Conservation (phyloP, 2,113 vertebrate species). For the Nesoenas mayeri region DNA sequence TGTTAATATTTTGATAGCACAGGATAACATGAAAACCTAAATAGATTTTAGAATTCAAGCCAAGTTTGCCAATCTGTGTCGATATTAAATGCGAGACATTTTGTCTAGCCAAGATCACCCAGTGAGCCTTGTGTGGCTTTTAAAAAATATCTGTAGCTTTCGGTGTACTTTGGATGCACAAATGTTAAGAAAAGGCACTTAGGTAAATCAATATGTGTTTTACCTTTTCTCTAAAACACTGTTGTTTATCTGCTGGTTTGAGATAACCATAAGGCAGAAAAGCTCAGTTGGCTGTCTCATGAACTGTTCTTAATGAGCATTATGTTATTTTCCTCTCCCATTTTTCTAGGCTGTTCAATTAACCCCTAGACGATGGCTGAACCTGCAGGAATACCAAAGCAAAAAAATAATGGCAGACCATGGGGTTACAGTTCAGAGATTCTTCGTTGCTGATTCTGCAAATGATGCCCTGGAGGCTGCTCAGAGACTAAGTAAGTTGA, state of each 20-base stretch:
- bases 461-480: constrained; percentile 92
- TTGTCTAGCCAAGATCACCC: neutral
- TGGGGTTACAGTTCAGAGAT: constrained; percentile 93
- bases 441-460: constrained; percentile 90
- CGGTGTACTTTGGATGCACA: neutral
- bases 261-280: neutral
- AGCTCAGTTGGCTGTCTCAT: constrained; percentile 23
- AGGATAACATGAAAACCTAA: neutral
- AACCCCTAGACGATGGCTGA: constrained; percentile 91
- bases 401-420: constrained; percentile 98
- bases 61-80: neutral
- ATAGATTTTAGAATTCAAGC: neutral
- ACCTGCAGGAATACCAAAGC: constrained; percentile 98
- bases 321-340: constrained; percentile 25
- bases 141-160: neutral
- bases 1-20: neutral
- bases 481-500: constrained; percentile 90
- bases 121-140: neutral
- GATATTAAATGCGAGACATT: neutral
- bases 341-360: constrained; percentile 78
- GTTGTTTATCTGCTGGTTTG: neutral
- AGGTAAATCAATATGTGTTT: neutral
- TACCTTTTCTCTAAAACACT: neutral
- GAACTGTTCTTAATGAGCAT: constrained; percentile 58
- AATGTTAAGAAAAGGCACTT: neutral